These are phyloP conservation scores for Florisuga fusca DNA, from an alignment of 2,797 vertebrate species.

Conservation along the genomic window DNA sequence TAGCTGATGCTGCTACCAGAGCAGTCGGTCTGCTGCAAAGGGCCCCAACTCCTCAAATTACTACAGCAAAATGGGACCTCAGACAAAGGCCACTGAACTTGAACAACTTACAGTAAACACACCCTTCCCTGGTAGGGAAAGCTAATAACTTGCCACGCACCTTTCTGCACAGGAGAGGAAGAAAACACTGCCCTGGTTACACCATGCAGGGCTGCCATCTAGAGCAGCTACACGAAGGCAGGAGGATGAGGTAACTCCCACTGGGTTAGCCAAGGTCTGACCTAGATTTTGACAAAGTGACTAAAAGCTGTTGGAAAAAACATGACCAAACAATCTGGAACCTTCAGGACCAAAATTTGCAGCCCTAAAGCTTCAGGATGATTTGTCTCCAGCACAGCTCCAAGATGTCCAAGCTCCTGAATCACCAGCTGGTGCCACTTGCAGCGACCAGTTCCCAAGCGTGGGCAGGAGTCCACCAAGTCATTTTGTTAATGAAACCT, in stretches of 20 bases:
- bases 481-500: neutral
- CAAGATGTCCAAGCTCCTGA: neutral
- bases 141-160: rapidly evolving
- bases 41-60: neutral
- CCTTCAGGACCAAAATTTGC: neutral
- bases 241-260: neutral
- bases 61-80: neutral
- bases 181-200: rapidly evolving
- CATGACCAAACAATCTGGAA: rapidly evolving
- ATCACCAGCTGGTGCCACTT: neutral
- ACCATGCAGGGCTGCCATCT: neutral
- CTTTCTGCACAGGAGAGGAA: neutral
- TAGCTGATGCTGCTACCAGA: neutral
- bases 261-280: neutral
- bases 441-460: neutral
- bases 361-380: neutral
- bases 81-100: neutral
- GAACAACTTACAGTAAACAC: neutral
- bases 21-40: neutral
- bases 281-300: neutral
- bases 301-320: neutral
- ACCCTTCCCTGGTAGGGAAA: neutral
- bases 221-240: neutral
- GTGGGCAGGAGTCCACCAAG: neutral
- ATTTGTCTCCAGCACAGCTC: neutral